Base-by-base conservation (phyloP, 2,797 vertebrate species). In the Pipistrellus nathusii region DNA sequence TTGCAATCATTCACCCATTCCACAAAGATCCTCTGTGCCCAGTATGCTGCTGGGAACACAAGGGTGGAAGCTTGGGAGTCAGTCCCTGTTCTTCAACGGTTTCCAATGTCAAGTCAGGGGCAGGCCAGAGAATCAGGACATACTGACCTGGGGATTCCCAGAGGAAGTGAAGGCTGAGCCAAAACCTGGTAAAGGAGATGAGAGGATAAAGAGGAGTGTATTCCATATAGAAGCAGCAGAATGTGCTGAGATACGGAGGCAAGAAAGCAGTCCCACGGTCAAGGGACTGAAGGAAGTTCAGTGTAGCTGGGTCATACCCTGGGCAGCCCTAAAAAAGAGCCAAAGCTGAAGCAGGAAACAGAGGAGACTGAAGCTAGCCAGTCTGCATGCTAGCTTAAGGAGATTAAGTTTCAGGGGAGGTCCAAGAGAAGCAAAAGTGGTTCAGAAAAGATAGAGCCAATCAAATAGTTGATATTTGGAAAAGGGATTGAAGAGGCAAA, bases 401-500 rank as follows among this genome's bases (percentile, higher is more conserved):
- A 94, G 78, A 35, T 0, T 83, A 44, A 77, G 64, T 89, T 88
- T 82, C 84, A 80, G 0, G 30, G 78, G 57, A 80, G 30, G 64
- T 83, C 80, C 78, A 41, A 27, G 41, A 55, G 51, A 92, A 97
- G 80, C 55, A 72, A 75, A 83, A 88, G 62, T 23, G 10, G 20
- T 85, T 57, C 23, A 53, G 41, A 71, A 88, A 82, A 68, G 64
- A 18, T 7, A 13, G 38, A 87, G 51, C 35, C 83, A 41, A 89
- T 78, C 86, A 84, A 85, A 90, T 25, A 81, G 44, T 11, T 44
- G 38, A 76, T 71, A 53, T 20, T 35, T 64, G 32, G 59, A 44
- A 95, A 88, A 82, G 21, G 38, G 78, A 90, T 20, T 62, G 21
- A 93, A 90, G 75, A 90, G 57, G 64, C 66, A 94, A 94, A 95